Conservation (phyloP, 2,113 vertebrate species). For the Ophiodon elongatus region DNA sequence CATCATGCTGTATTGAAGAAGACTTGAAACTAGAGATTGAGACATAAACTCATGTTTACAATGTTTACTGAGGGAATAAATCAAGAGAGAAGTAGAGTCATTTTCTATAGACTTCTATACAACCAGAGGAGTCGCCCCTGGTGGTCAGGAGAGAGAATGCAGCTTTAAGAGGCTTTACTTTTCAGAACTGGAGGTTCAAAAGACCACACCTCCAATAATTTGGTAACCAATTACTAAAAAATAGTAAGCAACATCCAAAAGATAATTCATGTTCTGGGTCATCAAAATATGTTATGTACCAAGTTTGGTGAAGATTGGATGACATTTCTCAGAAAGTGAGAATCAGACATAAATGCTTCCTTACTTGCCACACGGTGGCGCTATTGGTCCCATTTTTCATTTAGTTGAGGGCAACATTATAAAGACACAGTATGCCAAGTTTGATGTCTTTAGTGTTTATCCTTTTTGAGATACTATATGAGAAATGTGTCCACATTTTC, state of each 20-base stretch:
- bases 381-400: neutral
- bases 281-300: no score
- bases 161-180: no score
- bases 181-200: no score
- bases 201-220: neutral
- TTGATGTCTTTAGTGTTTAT: neutral
- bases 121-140: no score
- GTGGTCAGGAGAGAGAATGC: no score
- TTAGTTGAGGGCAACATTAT: neutral
- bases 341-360: neutral
- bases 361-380: neutral
- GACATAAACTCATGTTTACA: no score
- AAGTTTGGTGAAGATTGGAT: neutral
- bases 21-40: no score
- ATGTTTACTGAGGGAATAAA: no score
- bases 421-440: neutral
- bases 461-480: neutral
- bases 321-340: neutral
- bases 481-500: neutral
- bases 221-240: neutral
- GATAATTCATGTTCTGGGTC: no score
- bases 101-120: no score
- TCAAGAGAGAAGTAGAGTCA: no score
- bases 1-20: no score
- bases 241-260: neutral